A percentile compares a stretch with the other conserved stretches of the same genome.
These are phyloP conservation scores for Dryobates pubescens DNA, from an alignment of 2,797 vertebrate species.

Conservation along the genomic window DNA sequence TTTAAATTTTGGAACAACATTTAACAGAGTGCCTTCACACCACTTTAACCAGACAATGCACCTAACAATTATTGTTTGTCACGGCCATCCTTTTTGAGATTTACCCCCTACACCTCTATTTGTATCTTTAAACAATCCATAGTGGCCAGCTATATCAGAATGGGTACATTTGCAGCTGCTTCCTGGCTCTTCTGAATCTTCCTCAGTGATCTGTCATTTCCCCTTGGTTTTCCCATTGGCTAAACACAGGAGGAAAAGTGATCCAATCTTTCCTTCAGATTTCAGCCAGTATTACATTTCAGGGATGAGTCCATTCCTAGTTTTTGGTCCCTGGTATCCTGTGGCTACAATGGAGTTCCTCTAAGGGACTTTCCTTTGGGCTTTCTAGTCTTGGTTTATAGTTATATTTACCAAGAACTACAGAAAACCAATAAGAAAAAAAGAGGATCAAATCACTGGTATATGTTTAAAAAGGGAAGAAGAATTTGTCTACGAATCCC, in stretches of 20 bases:
- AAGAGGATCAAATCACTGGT: not conserved
- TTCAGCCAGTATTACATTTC: not conserved
- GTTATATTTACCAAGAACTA: conserved; percentile 28
- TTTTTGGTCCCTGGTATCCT: not conserved
- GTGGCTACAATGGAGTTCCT: not conserved
- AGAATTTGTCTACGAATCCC: conserved; percentile 31
- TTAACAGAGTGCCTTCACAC: not conserved
- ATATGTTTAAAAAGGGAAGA: conserved; percentile 15
- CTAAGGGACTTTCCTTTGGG: not conserved
- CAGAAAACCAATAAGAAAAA: not conserved
- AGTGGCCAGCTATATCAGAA: not conserved
- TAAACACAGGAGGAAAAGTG: not conserved
- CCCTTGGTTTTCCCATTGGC: not conserved
- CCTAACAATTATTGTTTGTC: not conserved
- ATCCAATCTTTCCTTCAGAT: not conserved
- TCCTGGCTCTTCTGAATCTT: not conserved
- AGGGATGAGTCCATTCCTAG: not conserved
- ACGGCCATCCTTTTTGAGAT: not conserved
- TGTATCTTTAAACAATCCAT: not conserved
- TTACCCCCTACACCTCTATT: not conserved
- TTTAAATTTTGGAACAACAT: not conserved
- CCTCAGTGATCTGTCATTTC: not conserved
- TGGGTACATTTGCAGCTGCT: not conserved
- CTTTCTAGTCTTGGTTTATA: not conserved
- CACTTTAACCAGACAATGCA: not conserved